Base-by-base conservation (phyloP, 2,797 vertebrate species). In the Staurois parvus region DNA sequence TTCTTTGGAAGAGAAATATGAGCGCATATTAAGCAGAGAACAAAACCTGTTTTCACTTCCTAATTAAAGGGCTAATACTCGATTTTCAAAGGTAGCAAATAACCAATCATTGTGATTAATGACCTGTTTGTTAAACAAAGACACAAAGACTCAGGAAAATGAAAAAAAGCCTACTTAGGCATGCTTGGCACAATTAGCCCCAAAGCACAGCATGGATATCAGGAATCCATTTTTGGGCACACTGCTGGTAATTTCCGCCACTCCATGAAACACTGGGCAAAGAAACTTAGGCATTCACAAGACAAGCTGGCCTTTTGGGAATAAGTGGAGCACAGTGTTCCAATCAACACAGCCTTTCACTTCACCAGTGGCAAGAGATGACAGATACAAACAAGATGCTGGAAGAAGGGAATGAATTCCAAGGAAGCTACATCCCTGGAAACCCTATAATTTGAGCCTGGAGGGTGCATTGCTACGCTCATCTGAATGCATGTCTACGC, bases 321-420 rank as follows among this genome's bases (percentile, higher is more conserved):
- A 32, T 29, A 83, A 83, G n/a, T 78, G 59, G 74, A 86, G 74
- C 74, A 83, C 67, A 78, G 74, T 74, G 85, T 83, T 78, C 85
- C 76, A 83, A 68, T 67, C 13, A 45, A 40, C 68, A 42, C 74
- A 73, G 75, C 74, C 37, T 83, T 82, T 76, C 74, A 86, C 75
- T 77, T 29, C n/a, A 56, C 29, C 78, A 37, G 69, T 59, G 26
- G 84, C 64, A 34, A 81, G 37, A 42, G 56, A 86, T 64, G 70
- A 85, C 56, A 85, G 70, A 85, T 80, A 70, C 77, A 80, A 85
- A 85, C 77, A 85, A 80, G 52, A 66, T n/a, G 80, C 85, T 83
- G 75, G 81, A 74, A 79, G 69, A 40, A 32, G 72, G 37, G 68
- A 40, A 75, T 30, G 42, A 86, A 86, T 83, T 86, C 80, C 80